Evolutionary conservation across 2,888 invertebrate species (phyloP).

Genomic region (Drosophila niveifrons): DNA sequence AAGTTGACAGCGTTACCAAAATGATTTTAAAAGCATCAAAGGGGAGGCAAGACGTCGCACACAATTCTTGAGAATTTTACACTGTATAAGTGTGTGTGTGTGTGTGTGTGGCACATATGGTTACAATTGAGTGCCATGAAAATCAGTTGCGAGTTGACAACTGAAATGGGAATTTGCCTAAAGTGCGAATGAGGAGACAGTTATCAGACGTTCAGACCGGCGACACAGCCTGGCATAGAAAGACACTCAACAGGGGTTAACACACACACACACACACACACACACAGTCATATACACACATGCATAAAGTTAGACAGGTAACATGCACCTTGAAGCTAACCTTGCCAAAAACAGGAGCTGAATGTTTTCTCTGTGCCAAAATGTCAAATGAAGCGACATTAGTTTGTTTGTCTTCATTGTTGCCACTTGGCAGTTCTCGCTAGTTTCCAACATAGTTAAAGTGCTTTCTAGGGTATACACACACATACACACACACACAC

Average conservation of each 20-base stretch:
- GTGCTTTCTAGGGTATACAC: conserved; percentile 36
- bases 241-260: conserved; percentile 28
- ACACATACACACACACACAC: conserved; percentile 16
- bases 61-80: conserved; percentile 55
- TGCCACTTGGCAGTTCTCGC: conserved; percentile 13
- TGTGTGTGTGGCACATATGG: conserved; percentile 46
- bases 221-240: conserved; percentile 22
- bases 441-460: conserved; percentile 50
- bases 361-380: conserved; percentile 33
- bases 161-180: conserved; percentile 43
- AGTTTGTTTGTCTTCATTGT: conserved; percentile 32
- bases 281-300: conserved; percentile 8
- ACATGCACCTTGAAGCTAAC: conserved; percentile 34
- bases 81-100: conserved; percentile 29
- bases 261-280: background rate
- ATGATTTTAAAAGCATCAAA: conserved; percentile 40
- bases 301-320: conserved; percentile 2
- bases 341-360: conserved; percentile 39
- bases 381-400: conserved; percentile 38
- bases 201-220: conserved; percentile 19
- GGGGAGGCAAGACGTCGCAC: conserved; percentile 3
- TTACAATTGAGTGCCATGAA: conserved; percentile 38
- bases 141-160: conserved; percentile 59
- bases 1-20: conserved; percentile 51
- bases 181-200: conserved; percentile 61